A percentile compares a stretch with the other conserved stretches of the same genome.
Conservation (phyloP, 2,888 invertebrate species). For the Caenorhabditis drosophilae region DNA sequence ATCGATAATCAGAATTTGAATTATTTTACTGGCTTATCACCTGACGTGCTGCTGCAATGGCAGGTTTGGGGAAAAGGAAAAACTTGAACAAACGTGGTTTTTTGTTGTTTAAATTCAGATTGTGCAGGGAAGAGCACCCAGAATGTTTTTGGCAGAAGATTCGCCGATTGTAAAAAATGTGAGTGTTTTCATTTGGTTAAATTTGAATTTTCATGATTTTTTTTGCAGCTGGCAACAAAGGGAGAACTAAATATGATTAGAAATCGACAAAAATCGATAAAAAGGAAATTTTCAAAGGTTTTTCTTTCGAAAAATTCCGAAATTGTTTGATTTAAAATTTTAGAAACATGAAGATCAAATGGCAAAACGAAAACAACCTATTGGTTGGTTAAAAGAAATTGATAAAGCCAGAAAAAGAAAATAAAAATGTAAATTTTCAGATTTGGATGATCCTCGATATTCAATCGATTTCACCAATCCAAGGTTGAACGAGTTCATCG, state of each 20-base stretch:
- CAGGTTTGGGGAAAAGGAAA: constrained; percentile 8
- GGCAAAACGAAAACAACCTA: neutral
- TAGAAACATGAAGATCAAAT: neutral
- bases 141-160: constrained; percentile 16
- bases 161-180: constrained; percentile 8
- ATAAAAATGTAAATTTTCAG: neutral
- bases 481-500: neutral
- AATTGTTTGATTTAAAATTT: neutral
- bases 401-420: constrained; percentile 7
- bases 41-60: constrained; percentile 24
- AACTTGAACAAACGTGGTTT: neutral
- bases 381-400: constrained; percentile 1
- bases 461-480: constrained; percentile 25
- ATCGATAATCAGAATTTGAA: neutral
- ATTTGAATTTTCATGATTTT: too few species aligned
- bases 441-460: constrained; percentile 25
- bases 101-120: constrained; percentile 2
- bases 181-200: neutral
- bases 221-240: neutral
- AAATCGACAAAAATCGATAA: neutral
- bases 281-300: neutral
- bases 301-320: neutral
- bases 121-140: constrained; percentile 32
- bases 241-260: too few species aligned
- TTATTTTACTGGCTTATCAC: constrained; percentile 28